A percentile compares a stretch with the other conserved stretches of the same genome.
Evolutionary conservation across 2,797 vertebrate species (phyloP).

Genomic region (Arremon brunneinucha): DNA sequence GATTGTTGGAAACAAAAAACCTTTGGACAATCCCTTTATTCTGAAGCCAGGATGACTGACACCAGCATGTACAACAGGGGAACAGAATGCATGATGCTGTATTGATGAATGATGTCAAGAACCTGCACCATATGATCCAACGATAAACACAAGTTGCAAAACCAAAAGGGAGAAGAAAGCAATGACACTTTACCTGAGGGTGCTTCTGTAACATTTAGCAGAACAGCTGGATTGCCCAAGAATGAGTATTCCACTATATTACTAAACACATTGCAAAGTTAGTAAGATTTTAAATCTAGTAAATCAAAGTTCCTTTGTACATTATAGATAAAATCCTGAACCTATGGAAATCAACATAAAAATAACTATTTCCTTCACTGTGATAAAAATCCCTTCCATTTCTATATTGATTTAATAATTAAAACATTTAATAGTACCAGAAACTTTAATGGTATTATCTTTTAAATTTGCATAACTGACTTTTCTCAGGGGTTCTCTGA

Average conservation of each 20-base stretch:
- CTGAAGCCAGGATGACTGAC: neutral
- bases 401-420: neutral
- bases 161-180: neutral
- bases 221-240: neutral
- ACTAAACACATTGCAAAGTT: neutral
- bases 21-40: neutral
- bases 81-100: neutral
- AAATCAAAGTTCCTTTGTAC: neutral
- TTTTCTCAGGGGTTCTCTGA: neutral
- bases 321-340: neutral
- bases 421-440: neutral
- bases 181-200: neutral
- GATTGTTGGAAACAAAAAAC: neutral
- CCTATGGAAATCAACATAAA: neutral
- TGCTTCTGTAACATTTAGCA: neutral
- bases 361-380: neutral
- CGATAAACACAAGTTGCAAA: neutral
- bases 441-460: neutral
- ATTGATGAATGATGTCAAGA: slow-evolving; percentile 1
- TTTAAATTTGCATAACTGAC: neutral
- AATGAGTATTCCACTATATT: neutral
- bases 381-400: neutral
- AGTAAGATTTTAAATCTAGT: neutral
- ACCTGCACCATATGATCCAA: neutral
- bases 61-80: neutral